Evolutionary conservation across 2,113 vertebrate genomes (phyloP), one percentile per base, ranked within the genome.

Genomic region (Delphinus delphis): DNA sequence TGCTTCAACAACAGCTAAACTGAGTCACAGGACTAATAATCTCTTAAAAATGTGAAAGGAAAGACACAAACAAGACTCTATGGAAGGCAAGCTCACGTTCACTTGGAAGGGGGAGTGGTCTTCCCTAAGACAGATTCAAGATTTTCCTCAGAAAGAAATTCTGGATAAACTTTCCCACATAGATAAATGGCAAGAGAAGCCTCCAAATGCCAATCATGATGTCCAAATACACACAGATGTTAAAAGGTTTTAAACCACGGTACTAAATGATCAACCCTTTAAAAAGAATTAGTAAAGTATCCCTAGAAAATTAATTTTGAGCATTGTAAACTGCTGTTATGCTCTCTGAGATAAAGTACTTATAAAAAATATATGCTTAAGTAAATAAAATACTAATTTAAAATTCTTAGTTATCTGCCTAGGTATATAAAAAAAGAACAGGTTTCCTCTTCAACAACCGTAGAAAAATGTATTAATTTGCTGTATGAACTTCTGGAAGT

Each of bases 1-100:
- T 77, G 36, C 53, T 88, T 90, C 44, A 81, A 70, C 38, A 79
- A 41, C 10, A 94, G 91, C 91, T 93, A 93, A 89, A 96, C 74
- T 80, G 74, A 95, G 83, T 63, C 88, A 83, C 26, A n/a, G 33
- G 58, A 36, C 63, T 77, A 76, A 86, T 5, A 81, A 77, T 73
- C 50, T 74, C 41, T 80, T 60, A 20, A 89, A 88, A 77, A 91
- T 65, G 58, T 76, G 65, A 97, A n/a, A 53, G 41, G 58, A 68
- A 96, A 84, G 65, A 90, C 8, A n/a, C 25, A 25, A 68, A 15
- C 31, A 41, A 68, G 20, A 53, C 47, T 93, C 18, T 41, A 20
- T 41, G 60, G 23, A 77, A 96, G 38, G 65, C 21, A 93, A 77
- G 33, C 5, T 33, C 17, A 60, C 47, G 25, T 92, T 83, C 63